Evolutionary conservation across 2,113 vertebrate species (phyloP).

Genomic region (Megaceryle torquata): DNA sequence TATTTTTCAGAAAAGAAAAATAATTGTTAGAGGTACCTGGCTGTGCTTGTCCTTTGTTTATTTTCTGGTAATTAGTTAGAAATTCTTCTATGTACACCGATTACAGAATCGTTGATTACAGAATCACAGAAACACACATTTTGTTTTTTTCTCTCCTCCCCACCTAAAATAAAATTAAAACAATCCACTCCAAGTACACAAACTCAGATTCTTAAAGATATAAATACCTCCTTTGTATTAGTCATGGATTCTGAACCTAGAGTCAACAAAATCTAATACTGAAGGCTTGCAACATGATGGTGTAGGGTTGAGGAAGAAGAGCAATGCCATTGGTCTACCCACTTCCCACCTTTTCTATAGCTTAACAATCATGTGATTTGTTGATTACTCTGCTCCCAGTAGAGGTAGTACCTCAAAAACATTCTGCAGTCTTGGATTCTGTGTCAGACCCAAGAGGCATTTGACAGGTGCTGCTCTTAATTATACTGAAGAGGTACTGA

Average conservation of each 20-base stretch:
- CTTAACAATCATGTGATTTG: not conserved
- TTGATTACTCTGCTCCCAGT: not conserved
- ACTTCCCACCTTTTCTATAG: not conserved
- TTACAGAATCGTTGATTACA: not conserved
- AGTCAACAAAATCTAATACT: not conserved
- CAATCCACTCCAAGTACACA: not conserved
- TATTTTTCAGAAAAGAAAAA: not conserved
- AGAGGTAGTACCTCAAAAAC: not conserved
- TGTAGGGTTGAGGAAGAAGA: not conserved
- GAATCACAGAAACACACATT: not conserved
- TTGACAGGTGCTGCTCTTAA: not conserved
- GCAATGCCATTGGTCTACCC: accelerated
- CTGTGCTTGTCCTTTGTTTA: not conserved
- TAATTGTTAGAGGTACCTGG: not conserved
- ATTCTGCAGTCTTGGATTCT: not conserved
- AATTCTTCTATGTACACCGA: not conserved
- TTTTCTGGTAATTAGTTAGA: not conserved
- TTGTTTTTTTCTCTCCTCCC: not conserved
- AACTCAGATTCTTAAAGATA: not conserved
- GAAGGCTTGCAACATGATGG: not conserved
- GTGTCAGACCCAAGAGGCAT: not conserved
- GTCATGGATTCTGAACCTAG: not conserved
- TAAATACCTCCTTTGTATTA: not conserved
- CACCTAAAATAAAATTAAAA: not conserved
- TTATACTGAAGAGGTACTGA: not conserved